Evolutionary conservation across 2,113 vertebrate species (phyloP).

Genomic region (Gymnobelideus leadbeateri): DNA sequence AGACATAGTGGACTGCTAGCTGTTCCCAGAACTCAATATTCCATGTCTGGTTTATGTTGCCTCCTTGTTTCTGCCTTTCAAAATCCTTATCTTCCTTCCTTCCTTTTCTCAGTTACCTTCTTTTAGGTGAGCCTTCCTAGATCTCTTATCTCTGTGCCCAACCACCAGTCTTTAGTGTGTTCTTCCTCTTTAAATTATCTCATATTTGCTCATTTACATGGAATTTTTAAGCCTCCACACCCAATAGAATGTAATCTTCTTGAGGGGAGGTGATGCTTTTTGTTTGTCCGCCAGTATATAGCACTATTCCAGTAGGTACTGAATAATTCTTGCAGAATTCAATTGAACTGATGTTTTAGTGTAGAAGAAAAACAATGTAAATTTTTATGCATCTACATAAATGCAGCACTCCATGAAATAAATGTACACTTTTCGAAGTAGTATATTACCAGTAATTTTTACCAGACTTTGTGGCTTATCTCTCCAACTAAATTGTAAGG

Average conservation of each 20-base stretch:
- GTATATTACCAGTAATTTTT: neutral
- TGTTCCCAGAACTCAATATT: neutral
- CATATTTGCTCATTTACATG: neutral
- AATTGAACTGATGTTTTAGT: neutral
- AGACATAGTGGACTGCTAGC: neutral
- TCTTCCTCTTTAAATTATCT: neutral
- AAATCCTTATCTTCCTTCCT: neutral
- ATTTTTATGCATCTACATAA: conserved; percentile 59
- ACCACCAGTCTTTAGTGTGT: neutral
- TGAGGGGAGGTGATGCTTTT: neutral
- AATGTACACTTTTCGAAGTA: conserved; percentile 20
- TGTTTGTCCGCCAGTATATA: neutral
- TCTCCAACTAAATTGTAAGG: conserved; percentile 7
- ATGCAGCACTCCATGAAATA: conserved; percentile 56
- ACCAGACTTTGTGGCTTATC: neutral
- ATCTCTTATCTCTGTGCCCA: neutral
- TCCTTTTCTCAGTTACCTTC: neutral
- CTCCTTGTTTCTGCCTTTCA: neutral
- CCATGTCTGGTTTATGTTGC: neutral
- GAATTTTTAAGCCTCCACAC: neutral
- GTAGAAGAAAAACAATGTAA: conserved; percentile 55
- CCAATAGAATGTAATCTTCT: neutral
- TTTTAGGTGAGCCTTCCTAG: neutral
- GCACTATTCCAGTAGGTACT: neutral
- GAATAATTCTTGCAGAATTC: neutral